These are phyloP conservation scores for Actias luna DNA, from an alignment of 2,888 invertebrate genomes.

Conservation along the genomic window DNA sequence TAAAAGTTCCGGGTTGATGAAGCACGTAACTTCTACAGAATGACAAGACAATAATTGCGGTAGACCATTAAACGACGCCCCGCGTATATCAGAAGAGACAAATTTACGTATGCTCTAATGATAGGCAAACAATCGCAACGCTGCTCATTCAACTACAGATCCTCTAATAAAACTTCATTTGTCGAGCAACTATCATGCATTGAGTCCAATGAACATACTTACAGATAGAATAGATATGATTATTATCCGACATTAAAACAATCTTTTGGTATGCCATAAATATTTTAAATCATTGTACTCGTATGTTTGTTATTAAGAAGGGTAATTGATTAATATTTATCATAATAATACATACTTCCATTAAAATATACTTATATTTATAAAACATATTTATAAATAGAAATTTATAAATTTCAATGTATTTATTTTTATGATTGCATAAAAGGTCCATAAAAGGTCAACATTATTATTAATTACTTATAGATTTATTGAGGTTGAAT, in stretches of 20 bases:
- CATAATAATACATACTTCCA: too few species aligned
- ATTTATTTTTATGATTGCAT: not conserved
- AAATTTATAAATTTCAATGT: too few species aligned
- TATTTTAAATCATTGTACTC: too few species aligned
- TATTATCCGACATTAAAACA: not conserved
- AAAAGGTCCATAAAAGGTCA: not conserved
- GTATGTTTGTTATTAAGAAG: too few species aligned
- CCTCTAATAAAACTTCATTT: slow-evolving; percentile 58
- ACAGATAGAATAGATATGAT: not conserved
- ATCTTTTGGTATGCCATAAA: too few species aligned
- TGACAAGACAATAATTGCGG: slow-evolving; percentile 77
- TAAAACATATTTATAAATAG: too few species aligned
- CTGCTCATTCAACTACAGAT: slow-evolving; percentile 42
- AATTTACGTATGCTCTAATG: slow-evolving; percentile 68
- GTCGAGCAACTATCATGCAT: slow-evolving; percentile 41
- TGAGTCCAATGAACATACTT: not conserved
- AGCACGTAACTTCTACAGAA: slow-evolving; percentile 66
- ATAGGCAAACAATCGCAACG: slow-evolving; percentile 59
- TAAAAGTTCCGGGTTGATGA: slow-evolving; percentile 56
- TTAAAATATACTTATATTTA: too few species aligned
- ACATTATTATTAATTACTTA: not conserved
- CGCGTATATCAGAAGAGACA: slow-evolving; percentile 61
- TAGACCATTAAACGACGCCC: slow-evolving; percentile 55
- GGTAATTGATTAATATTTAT: too few species aligned
- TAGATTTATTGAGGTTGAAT: not conserved